Base-by-base conservation (phyloP, 2,797 vertebrate species). In the Takifugu ocellatus region DNA sequence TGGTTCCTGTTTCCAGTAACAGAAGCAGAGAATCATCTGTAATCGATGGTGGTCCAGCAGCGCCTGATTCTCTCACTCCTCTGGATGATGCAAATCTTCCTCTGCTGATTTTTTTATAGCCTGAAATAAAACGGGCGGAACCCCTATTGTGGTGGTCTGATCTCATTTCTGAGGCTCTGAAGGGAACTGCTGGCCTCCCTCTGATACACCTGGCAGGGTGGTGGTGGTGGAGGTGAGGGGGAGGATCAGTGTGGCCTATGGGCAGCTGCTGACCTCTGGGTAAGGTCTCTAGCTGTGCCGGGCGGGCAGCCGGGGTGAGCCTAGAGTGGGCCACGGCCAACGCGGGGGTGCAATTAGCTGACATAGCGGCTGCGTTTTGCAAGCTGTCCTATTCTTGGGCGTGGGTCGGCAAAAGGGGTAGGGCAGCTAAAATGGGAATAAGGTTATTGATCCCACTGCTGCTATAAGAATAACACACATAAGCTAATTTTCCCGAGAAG, bases 311-410 rank as follows among this genome's bases (percentile, higher is more conserved):
- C 56, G 52, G 62, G 46, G 65, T 50, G 77, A 72, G 74, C 77
- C 77, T 75, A 53, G 69, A 58, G 66, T 54, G 74, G 85, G 84
- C 75, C 83, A 79, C 44, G 65, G 74, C 64, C 75, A 80, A 87
- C 79, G 78, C 81, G 77, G 84, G 74, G 76, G 69, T 77, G 77
- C 75, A 83, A 91, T 90, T 89, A 89, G 90, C 90, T 92, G 90
- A 91, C 90, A 84, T 55, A 68, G 90, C 82, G 56, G 61, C 78
- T 56, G 60, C 62, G 68, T 90, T 92, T 86, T 91, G 91, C 91
- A 93, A 92, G 91, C 91, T 90, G 83, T 91, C 73, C 85, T 86
- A 78, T 91, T 92, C 75, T 78, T 44, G 72, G 82, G 59, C 36
- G 71, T 67, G 78, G 81, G 75, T 79, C 82, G 81, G 78, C 78